These are phyloP conservation scores for Myotis planiceps DNA, from an alignment of 2,797 vertebrate species.

Conservation along the genomic window DNA sequence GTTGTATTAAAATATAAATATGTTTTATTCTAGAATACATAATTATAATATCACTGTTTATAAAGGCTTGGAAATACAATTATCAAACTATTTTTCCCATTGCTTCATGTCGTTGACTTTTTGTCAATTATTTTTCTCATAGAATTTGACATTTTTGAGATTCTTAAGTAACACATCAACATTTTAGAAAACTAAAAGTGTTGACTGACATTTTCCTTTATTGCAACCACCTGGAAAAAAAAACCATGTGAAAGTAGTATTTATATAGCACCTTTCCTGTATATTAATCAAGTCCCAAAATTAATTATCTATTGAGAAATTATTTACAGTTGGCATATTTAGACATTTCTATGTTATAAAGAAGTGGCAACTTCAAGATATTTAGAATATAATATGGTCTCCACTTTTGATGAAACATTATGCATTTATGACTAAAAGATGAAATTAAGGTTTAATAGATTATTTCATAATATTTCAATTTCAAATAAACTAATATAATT, in stretches of 20 bases:
- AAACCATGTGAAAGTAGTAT: not conserved
- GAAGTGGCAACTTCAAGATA: not conserved
- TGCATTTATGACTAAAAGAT: not conserved
- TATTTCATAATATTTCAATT: not conserved
- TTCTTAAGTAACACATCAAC: not conserved
- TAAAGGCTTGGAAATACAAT: not conserved
- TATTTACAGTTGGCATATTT: not conserved
- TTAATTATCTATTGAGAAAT: not conserved
- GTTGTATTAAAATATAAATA: not conserved
- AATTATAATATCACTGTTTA: not conserved
- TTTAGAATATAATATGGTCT: not conserved
- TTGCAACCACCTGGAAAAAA: not conserved
- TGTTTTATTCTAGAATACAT: not conserved
- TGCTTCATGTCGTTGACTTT: not conserved
- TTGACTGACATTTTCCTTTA: slow-evolving; percentile 40
- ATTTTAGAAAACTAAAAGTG: slow-evolving; percentile 36
- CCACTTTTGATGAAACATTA: not conserved
- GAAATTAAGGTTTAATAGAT: not conserved
- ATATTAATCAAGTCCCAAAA: not conserved
- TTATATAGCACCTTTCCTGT: not conserved
- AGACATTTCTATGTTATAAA: not conserved
- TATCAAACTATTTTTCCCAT: not conserved
- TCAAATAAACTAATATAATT: not conserved
- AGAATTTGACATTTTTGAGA: not conserved
- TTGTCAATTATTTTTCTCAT: not conserved